phyloP scores from a whole-genome alignment of 2,797 vertebrate species.

The Moxostoma hubbsi region DNA sequence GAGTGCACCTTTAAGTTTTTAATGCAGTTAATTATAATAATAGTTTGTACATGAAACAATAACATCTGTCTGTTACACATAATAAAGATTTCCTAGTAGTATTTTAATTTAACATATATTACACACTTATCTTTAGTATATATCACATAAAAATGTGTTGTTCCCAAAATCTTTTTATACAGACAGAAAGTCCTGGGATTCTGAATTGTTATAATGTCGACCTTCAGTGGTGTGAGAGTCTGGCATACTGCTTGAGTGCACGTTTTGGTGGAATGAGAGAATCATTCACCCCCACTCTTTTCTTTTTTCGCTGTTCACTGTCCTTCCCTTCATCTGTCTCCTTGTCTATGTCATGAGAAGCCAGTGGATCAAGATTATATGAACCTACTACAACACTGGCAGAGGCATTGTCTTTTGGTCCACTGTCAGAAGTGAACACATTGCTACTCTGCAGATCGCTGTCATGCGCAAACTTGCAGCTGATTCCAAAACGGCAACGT shows the following conservation, averaged over 20 bases:
- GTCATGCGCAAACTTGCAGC: slow-evolving; percentile 84
- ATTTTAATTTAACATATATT: slow-evolving; percentile 14
- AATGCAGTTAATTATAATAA: not conserved
- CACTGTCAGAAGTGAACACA: not conserved
- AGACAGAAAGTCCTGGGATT: not conserved
- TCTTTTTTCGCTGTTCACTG: slow-evolving; percentile 70
- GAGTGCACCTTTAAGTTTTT: not conserved
- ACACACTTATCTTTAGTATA: not conserved
- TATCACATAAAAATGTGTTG: not conserved
- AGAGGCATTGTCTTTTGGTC: slow-evolving; percentile 1
- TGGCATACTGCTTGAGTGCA: slow-evolving; percentile 75
- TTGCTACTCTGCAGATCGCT: slow-evolving; percentile 77
- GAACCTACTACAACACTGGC: not conserved
- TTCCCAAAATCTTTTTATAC: not conserved
- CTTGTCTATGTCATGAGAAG: slow-evolving; percentile 42
- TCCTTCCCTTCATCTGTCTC: slow-evolving; percentile 44
- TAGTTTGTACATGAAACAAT: too few species aligned
- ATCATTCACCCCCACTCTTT: slow-evolving; percentile 78
- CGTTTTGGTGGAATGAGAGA: slow-evolving; percentile 81
- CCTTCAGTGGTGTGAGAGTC: slow-evolving; percentile 69
- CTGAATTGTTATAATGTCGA: not conserved
- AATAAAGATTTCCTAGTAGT: not conserved
- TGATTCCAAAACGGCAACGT: slow-evolving; percentile 81
- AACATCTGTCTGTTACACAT: too few species aligned
- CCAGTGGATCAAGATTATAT: slow-evolving; percentile 13